These are phyloP conservation scores for Pollenia angustigena DNA, from an alignment of 2,888 invertebrate genomes.

Conservation along the genomic window DNA sequence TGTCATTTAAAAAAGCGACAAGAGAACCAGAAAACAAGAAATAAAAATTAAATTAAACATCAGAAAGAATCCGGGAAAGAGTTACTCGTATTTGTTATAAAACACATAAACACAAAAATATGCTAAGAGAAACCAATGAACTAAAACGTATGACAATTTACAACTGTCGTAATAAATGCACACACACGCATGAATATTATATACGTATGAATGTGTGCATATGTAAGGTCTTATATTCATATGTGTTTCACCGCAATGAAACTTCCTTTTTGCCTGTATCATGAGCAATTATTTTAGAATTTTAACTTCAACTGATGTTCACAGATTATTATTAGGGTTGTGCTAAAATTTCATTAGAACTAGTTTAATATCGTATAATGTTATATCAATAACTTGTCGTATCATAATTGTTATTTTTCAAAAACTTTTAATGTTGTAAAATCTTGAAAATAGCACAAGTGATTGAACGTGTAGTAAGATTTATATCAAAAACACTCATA, in stretches of 20 bases:
- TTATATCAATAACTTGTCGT: no score
- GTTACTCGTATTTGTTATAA: not conserved
- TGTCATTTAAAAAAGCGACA: constrained; percentile 1
- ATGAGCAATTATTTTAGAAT: no score
- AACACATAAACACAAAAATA: not conserved
- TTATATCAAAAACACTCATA: no score
- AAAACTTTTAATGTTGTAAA: no score
- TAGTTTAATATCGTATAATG: no score
- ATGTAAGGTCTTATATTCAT: not conserved
- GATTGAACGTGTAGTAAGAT: no score
- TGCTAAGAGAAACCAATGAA: not conserved
- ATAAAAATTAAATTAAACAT: constrained; percentile 22
- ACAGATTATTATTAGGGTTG: no score
- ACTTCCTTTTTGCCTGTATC: constrained; percentile 13
- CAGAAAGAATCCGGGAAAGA: not conserved
- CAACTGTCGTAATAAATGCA: constrained; percentile 19
- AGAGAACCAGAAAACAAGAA: not conserved
- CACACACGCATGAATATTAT: no score
- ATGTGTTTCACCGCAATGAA: constrained; percentile 27
- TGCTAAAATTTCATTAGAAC: no score
- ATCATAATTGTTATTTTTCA: no score
- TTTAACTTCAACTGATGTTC: no score
- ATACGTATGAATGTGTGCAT: not conserved
- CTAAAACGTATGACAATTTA: constrained; percentile 37
- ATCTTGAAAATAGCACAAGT: no score